Base-by-base conservation (phyloP, 2,797 vertebrate species). In the Crypturellus tataupa region DNA sequence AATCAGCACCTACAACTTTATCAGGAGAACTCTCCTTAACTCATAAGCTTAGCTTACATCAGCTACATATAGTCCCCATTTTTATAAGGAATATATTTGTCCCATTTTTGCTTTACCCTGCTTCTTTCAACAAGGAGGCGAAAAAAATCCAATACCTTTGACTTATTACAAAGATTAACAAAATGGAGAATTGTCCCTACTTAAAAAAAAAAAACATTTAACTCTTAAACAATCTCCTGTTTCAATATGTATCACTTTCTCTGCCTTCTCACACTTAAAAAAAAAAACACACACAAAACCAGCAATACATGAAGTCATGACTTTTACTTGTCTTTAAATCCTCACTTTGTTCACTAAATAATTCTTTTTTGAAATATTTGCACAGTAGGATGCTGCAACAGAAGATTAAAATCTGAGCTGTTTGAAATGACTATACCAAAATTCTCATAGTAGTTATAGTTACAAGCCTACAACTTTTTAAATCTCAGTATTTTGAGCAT, bases 381-480 rank as follows among this genome's bases (percentile, higher is more conserved):
- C 44, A 75, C 12, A 25, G 12, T 83, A 46, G 31, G 17, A 77
- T 33, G 8, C 9, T 24, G 18, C 9, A 69, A 70, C 18, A 78
- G 6, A 73, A 80, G 21, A 56, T 37, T 67, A 71, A 80, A 82
- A 80, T 62, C 33, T 73, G 58, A 89, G 40, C 31, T 18, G 9
- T 77, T 68, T 73, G 16, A 72, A 56, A 44, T 0, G 2, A 44
- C 56, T 44, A 62, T 17, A 55, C 33, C 9, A 71, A 91, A 87
- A 47, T 67, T 80, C 60, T 80, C 9, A 21, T 10, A 80, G 42
- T 18, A 77, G 37, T 33, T 79, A 23, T 7, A 80, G 31, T 73
- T 85, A 75, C 3, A 64, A 80, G 24, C 24, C 37, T 87, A 49
- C 10, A 89, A 53, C 24, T 88, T 81, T 93, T 59, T 35, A 85